Evolutionary conservation across 2,888 invertebrate genomes (phyloP).

Genomic region (Lochmaea capreae): DNA sequence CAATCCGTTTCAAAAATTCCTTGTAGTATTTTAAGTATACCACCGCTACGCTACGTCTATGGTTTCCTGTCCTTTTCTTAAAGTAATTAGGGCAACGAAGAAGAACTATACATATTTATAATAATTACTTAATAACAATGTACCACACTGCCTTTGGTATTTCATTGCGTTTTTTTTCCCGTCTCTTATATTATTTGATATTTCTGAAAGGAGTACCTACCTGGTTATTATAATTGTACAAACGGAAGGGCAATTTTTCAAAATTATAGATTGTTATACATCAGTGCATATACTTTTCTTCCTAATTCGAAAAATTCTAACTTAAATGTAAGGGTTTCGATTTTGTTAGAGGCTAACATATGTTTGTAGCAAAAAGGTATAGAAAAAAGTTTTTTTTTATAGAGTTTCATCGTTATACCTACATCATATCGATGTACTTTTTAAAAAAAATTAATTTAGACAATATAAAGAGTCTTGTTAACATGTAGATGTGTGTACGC

Average conservation of each 20-base stretch:
- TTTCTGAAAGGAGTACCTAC: slow-evolving; percentile 8
- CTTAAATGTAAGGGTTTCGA: background rate
- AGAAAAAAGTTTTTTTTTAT: background rate
- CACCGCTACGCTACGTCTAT: no score
- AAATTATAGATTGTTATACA: background rate
- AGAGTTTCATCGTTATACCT: no score
- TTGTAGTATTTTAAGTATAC: no score
- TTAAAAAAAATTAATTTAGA: background rate
- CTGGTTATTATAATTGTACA: background rate
- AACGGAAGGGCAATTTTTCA: background rate
- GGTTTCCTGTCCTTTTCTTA: slow-evolving; percentile 52
- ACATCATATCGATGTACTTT: no score
- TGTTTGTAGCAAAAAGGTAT: background rate
- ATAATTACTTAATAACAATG: slow-evolving; percentile 59
- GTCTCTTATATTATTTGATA: slow-evolving; percentile 22
- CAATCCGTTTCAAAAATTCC: no score
- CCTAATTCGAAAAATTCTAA: background rate
- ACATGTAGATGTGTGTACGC: background rate
- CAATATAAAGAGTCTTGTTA: background rate
- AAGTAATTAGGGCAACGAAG: slow-evolving; percentile 54
- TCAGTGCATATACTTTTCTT: no score
- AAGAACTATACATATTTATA: slow-evolving; percentile 33
- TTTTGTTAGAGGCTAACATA: background rate
- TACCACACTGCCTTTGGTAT: slow-evolving; percentile 35
- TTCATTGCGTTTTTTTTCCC: slow-evolving; percentile 37